Base-by-base conservation (phyloP, 2,113 vertebrate species). In the Anguilla rostrata region DNA sequence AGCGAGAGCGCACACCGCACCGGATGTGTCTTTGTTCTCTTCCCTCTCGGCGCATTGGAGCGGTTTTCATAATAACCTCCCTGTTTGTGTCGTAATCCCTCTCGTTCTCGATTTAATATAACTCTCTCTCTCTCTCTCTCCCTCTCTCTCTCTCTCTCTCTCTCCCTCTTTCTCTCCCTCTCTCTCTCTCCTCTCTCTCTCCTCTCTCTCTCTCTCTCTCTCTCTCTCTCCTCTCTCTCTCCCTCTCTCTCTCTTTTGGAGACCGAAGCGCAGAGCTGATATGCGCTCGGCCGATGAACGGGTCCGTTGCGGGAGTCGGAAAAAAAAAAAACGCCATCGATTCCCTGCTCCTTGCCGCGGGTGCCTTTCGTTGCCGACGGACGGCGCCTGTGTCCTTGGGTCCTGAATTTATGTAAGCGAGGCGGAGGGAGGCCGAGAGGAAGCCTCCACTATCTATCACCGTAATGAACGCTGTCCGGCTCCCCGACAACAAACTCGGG, bases 401-500 rank as follows among this genome's bases (percentile, higher is more conserved):
- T 46, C 88, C 12, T 57, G 53, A 87, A 88, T 88, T 49, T 88
- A 86, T 66, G 83, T 87, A 89, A 85, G 86, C 78, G 82, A 86
- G 86, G 18, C 18, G 78, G 78, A 40, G 39, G 16, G 40, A 82
- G 88, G 87, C 92, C 86, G 88, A 92, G 89, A 66, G 86, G 46
- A 16, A 60, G 29, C 87, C 41, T 81, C 11, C 8, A 71, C 86
- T 84, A 88, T 91, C 86, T 86, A 88, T 88, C 87, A 87, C 41
- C 46, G 22, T 85, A 90, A 90, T 88, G 83, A 88, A 88, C 86
- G 80, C 87, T 86, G 89, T 87, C 88, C 90, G 80, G 39, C 84
- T 87, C 79, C 39, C 43, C 78, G 86, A 86, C 80, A 34, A 34
- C 66, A 86, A 86, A 90, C 57, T 88, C 81, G 86, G 85, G 86